Base-by-base conservation (phyloP, 1,140 invertebrate genomes). In the Lasioglossum baleicum region DNA sequence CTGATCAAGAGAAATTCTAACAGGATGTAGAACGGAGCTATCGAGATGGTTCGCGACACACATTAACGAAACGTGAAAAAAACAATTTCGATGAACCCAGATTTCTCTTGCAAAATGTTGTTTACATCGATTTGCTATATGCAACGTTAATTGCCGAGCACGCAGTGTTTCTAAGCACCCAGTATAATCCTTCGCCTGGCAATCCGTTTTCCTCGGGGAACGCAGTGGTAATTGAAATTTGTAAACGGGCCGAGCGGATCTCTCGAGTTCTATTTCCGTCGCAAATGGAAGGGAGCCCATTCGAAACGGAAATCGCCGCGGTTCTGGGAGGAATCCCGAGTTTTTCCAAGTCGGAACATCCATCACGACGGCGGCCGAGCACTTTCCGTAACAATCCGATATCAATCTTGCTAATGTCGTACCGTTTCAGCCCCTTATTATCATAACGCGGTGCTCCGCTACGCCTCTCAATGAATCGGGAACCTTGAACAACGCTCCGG, bases 391-490 rank as follows among this genome's bases (percentile, higher is more conserved):
- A 86, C 85, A 83, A 81, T 86, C 82, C 80, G 80, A 85, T 88
- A 88, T 88, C 87, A 88, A 88, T 88, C 87, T 88, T 81, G 82
- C 84, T 88, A 88, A 87, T 86, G 86, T 75, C 66, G 76, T 74
- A 65, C 53, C 76, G 65, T 67, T 51, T 70, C 76, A 56, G 58
- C 56, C 74, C 42, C 82, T 82, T 75, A 88, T 88, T 88, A 88
- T 84, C 87, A 88, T 86, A 88, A 83, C 60, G 70, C 35, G 61
- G n/a, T 31, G 13, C 26, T 13, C 65, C 40, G 56, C 63, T 67
- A 63, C 73, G 84, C 77, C 73, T 84, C 58, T 51, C 70, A 82
- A 87, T 71, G 66, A 77, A 81, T 60, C 60, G 75, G 65, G 71
- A 83, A 82, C 60, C 79, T 83, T 78, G 81, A 87, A 82, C 76